phyloP scores from a whole-genome alignment of 37 sponge, comb jelly and placozoan species.

The Eunapius fragilis region DNA sequence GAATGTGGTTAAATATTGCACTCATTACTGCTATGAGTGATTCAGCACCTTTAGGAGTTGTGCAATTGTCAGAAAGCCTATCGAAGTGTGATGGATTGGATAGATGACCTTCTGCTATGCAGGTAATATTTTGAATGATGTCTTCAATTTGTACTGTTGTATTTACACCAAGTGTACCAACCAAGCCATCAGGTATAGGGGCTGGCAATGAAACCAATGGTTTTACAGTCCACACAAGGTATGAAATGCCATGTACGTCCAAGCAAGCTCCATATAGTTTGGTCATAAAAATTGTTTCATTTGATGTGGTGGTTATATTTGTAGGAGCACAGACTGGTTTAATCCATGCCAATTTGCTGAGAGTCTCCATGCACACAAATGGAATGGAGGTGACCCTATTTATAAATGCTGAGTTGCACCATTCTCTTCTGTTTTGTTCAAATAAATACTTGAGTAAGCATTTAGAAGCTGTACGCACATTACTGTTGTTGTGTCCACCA shows the following conservation, averaged over 20 bases:
- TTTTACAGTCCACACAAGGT: conserved; percentile 52
- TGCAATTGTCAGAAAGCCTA: neutral
- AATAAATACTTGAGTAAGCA: conserved; percentile 45
- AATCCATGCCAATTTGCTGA: conserved; percentile 30
- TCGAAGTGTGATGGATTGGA: conserved; percentile 19
- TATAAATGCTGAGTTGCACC: conserved; percentile 10
- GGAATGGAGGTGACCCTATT: conserved; percentile 22
- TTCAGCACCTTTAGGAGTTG: neutral
- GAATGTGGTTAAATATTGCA: conserved; percentile 1
- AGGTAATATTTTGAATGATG: conserved; percentile 37
- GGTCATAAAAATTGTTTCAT: neutral
- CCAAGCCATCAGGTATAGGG: neutral
- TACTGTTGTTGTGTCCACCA: neutral
- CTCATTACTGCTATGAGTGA: neutral
- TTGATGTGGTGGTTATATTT: neutral
- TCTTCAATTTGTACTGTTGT: conserved; percentile 6
- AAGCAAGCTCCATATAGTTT: neutral
- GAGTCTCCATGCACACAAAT: conserved; percentile 17
- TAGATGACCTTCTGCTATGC: conserved; percentile 23
- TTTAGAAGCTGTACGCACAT: conserved; percentile 5
- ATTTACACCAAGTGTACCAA: neutral
- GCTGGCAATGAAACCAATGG: conserved; percentile 24
- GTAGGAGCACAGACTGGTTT: neutral
- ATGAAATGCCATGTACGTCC: too few relatives aligned
- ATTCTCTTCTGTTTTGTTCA: neutral